Conservation (phyloP, 2,888 invertebrate genomes). For the Nephrotoma flavescens region DNA sequence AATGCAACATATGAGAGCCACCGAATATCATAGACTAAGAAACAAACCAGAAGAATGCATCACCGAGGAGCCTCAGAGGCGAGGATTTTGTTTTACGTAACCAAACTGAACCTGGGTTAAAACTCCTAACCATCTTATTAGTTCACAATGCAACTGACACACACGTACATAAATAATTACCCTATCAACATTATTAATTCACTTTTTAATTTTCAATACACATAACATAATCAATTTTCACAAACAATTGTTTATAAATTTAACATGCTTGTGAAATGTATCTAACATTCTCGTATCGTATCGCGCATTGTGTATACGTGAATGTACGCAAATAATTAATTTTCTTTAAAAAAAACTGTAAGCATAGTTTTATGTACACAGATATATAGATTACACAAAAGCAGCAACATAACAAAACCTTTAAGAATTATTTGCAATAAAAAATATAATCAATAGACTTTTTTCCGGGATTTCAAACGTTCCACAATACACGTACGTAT, state of each 20-base stretch:
- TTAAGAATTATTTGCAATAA: background rate
- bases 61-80: no score
- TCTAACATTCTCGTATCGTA: background rate
- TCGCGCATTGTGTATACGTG: background rate
- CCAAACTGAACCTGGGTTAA: no score
- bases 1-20: no score
- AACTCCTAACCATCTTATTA: no score
- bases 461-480: background rate
- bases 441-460: background rate
- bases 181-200: background rate
- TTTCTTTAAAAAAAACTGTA: background rate
- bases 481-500: background rate
- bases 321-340: background rate
- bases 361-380: background rate
- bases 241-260: background rate
- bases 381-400: background rate
- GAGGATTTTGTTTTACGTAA: no score
- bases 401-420: background rate
- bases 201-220: background rate
- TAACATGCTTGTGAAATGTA: background rate
- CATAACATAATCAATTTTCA: background rate
- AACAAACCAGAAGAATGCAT: no score
- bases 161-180: background rate
- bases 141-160: no score
- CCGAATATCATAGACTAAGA: no score